Conservation (phyloP, 1,140 invertebrate genomes). For the Formica selysi region DNA sequence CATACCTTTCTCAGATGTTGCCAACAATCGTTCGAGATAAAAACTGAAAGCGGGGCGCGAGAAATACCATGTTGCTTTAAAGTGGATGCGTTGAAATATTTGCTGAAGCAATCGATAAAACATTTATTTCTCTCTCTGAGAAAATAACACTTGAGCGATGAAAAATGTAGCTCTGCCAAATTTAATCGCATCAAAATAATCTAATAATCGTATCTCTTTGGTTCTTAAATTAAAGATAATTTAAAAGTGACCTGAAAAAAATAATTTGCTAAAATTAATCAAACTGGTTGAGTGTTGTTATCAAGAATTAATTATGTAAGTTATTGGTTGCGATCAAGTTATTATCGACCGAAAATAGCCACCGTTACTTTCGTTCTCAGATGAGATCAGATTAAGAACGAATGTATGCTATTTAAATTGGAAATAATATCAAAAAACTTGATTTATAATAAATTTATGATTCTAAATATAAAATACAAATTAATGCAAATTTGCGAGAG, state of each 20-base stretch:
- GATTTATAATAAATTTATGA: background rate
- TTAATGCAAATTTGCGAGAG: background rate
- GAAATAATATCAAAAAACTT: background rate
- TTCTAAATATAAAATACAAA: background rate
- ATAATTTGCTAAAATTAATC: background rate
- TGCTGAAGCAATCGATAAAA: background rate
- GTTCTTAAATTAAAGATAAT: background rate
- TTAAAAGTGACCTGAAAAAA: background rate
- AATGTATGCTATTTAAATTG: background rate
- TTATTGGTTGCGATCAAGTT: constrained; percentile 24
- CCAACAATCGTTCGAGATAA: background rate
- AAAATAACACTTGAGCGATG: background rate
- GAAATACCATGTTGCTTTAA: constrained; percentile 19
- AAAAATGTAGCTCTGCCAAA: background rate
- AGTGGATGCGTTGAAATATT: background rate
- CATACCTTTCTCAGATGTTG: constrained; percentile 15
- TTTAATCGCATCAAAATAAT: background rate
- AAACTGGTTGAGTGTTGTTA: background rate
- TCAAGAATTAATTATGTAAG: constrained; percentile 16
- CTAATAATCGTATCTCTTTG: background rate
- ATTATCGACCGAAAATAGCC: constrained; percentile 11
- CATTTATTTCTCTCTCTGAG: background rate
- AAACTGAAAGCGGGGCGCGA: constrained; percentile 21
- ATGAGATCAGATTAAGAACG: background rate
- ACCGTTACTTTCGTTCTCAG: constrained; percentile 30